These are phyloP conservation scores for Pyrocoelia pectoralis DNA, from an alignment of 2,888 invertebrate genomes.

Conservation along the genomic window DNA sequence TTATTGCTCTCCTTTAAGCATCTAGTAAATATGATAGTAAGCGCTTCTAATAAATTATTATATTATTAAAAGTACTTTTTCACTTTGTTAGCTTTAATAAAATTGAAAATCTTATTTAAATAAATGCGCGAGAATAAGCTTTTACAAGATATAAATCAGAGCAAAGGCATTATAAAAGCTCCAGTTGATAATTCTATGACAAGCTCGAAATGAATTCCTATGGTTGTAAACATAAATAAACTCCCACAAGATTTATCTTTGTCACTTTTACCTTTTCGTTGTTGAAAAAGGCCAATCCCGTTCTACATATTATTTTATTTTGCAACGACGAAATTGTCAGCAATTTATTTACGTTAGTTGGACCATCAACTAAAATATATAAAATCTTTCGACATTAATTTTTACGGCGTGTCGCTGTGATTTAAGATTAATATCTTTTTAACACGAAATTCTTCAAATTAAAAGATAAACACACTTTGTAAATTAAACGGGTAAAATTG, in stretches of 20 bases:
- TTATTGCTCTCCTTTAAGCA: too few relatives aligned
- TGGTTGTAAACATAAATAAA: slow-evolving; percentile 11
- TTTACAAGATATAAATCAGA: slow-evolving; percentile 8
- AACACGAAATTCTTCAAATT: too few relatives aligned
- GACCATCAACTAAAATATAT: background rate
- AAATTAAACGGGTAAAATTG: too few relatives aligned
- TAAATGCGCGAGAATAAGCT: background rate
- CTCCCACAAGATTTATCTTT: slow-evolving; percentile 12
- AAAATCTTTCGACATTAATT: background rate
- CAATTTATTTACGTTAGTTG: slow-evolving; percentile 9
- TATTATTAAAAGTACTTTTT: too few relatives aligned
- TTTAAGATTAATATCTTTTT: too few relatives aligned
- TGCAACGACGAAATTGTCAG: background rate
- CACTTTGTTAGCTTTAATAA: background rate
- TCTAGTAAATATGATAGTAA: too few relatives aligned
- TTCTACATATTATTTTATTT: slow-evolving; percentile 7
- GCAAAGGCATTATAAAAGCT: slow-evolving; percentile 9
- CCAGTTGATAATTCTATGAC: slow-evolving; percentile 12
- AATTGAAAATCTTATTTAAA: slow-evolving; percentile 5
- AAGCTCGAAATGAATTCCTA: slow-evolving; percentile 10
- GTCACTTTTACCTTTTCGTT: slow-evolving; percentile 10
- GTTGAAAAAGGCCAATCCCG: slow-evolving; percentile 6
- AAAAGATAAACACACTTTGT: too few relatives aligned
- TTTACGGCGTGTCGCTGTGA: too few relatives aligned
- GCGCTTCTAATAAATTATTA: too few relatives aligned